Conservation (phyloP, 2,888 invertebrate genomes). For the Pyrrhia umbra region DNA sequence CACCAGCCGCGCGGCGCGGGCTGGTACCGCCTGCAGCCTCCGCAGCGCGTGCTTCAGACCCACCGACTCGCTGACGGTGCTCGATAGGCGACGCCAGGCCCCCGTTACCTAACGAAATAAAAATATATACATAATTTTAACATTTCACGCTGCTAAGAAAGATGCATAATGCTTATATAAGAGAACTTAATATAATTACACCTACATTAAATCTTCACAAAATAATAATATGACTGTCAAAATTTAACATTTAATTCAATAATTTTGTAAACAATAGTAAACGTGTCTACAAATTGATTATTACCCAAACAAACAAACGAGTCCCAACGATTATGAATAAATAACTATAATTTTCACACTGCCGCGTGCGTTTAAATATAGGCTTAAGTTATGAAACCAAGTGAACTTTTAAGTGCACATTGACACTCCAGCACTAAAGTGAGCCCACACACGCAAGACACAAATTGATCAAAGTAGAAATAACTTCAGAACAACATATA, state of each 20-base stretch:
- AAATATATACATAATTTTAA: no score
- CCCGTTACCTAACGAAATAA: conserved; percentile 78
- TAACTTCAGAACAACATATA: background rate
- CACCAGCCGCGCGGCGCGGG: conserved; percentile 85
- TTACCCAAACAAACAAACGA: background rate
- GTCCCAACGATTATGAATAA: background rate
- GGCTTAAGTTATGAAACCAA: conserved; percentile 55
- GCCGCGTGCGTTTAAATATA: conserved; percentile 56
- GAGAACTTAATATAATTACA: no score
- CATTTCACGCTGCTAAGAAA: no score
- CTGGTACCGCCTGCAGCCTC: conserved; percentile 85
- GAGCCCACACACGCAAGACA: conserved; percentile 50
- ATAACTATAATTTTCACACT: conserved; percentile 46
- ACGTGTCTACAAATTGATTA: background rate
- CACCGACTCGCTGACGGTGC: conserved; percentile 87
- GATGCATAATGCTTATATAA: no score
- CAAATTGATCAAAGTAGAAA: background rate
- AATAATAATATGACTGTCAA: no score
- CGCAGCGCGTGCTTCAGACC: conserved; percentile 86
- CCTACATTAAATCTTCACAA: no score
- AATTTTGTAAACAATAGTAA: background rate
- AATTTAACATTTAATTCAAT: background rate
- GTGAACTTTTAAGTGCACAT: conserved; percentile 45
- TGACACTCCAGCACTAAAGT: conserved; percentile 26
- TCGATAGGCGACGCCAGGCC: conserved; percentile 86